Conservation (phyloP, 2,113 vertebrate genomes). For the Vanacampus margaritifer region DNA sequence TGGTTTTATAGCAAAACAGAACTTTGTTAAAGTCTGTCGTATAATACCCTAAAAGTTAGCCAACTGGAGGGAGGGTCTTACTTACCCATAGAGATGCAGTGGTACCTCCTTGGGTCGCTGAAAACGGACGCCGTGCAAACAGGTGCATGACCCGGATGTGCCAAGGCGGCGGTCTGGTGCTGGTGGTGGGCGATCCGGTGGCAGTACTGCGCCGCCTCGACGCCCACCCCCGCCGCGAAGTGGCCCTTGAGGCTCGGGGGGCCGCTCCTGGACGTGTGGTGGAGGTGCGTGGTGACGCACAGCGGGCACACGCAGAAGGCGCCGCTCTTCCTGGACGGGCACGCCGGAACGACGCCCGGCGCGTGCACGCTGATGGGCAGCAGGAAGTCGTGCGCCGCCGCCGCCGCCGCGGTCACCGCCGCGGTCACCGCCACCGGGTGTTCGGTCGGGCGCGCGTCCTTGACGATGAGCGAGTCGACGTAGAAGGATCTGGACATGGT, state of each 20-base stretch:
- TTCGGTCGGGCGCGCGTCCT: constrained; percentile 80
- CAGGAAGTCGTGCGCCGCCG: constrained; percentile 83
- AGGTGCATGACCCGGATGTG: constrained; percentile 84
- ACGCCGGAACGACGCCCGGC: constrained; percentile 86
- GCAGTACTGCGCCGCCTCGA: constrained; percentile 82
- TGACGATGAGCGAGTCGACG: constrained; percentile 97
- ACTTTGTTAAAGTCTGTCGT: background rate
- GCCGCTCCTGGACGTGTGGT: constrained; percentile 75
- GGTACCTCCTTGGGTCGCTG: constrained; percentile 90
- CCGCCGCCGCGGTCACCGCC: background rate
- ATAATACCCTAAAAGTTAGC: background rate
- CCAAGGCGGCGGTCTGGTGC: constrained; percentile 72
- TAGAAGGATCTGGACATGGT: constrained; percentile 97
- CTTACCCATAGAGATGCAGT: constrained; percentile 93
- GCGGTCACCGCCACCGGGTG: constrained; percentile 48
- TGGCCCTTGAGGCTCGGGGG: constrained; percentile 87
- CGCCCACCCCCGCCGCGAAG: constrained; percentile 65
- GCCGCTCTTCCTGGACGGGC: constrained; percentile 88
- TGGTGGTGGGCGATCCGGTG: constrained; percentile 77
- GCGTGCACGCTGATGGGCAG: constrained; percentile 91
- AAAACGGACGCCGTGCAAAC: constrained; percentile 89
- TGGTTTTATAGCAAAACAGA: background rate
- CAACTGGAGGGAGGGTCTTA: constrained; percentile 67
- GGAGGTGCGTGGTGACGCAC: constrained; percentile 94
- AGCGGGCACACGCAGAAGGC: constrained; percentile 94